Evolutionary conservation across 30 jellyfish, hydroid and myxozoan genomes (phyloP), one percentile per base, ranked within the genome.

Genomic region (Pelagia noctiluca): DNA sequence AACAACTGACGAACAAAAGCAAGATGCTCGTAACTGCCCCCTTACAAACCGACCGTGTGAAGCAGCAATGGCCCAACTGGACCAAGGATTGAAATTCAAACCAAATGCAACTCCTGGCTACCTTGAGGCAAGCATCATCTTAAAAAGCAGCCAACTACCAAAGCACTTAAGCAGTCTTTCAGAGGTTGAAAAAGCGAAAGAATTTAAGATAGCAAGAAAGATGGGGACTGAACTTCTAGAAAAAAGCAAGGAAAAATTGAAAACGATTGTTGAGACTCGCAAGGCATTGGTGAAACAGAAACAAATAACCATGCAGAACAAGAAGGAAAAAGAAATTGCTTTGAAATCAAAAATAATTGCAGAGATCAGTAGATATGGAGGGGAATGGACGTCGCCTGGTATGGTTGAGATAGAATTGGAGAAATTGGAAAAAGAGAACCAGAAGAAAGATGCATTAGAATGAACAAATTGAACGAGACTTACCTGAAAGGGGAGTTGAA

Each of bases 11-110:
- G 35, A 60, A 26, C n/a, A n/a, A n/a, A n/a, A n/a, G n/a, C n/a
- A n/a, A n/a, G 35, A n/a, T 8, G 72, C 23, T 60, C 10, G 72
- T n/a, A 60, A 60, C 72, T 60, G 72, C 72, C 72, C 72, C 10
- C 29, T 60, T 22, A 60, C 72, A 8, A 60, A 60, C 23, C 10
- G 72, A 60, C 23, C 72, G 5, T 60, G 34, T n/a, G 72, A 60
- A n/a, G 10, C 72, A 5, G 35, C 8, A 4, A 60, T 60, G 72
- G 72, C 23, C 22, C 5, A n/a, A 10, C 8, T n/a, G 8, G 72
- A 60, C 21, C 10, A 24, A 60, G 35, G 21, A 60, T 8, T 60
- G 29, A 60, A 26, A 24, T 5, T 60, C 8, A 8, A 26, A 4
- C 72, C 72, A 22, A 60, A 60, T n/a, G 72, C 72, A n/a, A 60